Conservation (phyloP, 1,140 invertebrate species). For the Sitobion miscanthi region DNA sequence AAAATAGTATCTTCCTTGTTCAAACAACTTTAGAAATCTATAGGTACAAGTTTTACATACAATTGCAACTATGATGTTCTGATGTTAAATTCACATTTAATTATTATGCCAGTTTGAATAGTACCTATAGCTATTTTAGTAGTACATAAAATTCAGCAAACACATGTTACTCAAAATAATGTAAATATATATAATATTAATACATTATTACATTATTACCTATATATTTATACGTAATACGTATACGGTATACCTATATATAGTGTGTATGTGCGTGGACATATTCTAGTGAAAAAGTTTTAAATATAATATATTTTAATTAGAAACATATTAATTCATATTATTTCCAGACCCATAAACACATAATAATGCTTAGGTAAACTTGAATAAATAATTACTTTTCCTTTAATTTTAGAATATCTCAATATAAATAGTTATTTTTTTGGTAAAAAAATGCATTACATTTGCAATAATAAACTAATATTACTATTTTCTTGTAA, state of each 20-base stretch:
- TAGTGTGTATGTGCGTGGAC: neutral
- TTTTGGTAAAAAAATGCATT: neutral
- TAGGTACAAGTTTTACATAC: neutral
- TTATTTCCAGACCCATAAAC: too few relatives aligned
- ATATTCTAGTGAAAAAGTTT: neutral
- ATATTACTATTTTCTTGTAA: neutral
- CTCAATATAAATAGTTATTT: neutral
- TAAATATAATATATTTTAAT: neutral
- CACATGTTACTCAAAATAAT: neutral
- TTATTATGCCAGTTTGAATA: neutral
- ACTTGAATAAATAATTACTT: neutral
- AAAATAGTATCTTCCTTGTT: neutral
- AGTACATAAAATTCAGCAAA: neutral
- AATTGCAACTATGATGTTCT: neutral
- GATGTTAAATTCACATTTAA: neutral
- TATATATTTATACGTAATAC: too few relatives aligned
- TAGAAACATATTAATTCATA: neutral
- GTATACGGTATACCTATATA: too few relatives aligned
- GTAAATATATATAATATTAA: neutral
- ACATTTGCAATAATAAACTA: neutral
- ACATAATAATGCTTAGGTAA: too few relatives aligned
- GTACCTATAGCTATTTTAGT: neutral
- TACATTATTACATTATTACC: too few relatives aligned
- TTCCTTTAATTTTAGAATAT: neutral
- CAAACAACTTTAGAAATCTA: neutral